Evolutionary conservation across 2,113 vertebrate genomes (phyloP).

Genomic region (Bufo gargarizans): DNA sequence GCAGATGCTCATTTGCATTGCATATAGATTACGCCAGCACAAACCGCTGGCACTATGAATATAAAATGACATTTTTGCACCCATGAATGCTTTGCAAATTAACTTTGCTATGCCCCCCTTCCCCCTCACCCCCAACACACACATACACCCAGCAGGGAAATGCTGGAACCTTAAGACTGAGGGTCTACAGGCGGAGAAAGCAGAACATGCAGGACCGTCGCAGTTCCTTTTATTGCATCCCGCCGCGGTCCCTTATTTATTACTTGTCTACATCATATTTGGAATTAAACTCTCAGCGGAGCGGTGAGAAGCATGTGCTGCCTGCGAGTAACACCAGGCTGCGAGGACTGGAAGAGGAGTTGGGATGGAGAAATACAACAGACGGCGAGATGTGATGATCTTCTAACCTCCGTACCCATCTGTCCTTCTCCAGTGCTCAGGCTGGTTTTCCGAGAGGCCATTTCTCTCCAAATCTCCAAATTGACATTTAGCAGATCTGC

Average conservation of each 20-base stretch:
- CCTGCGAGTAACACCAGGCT: neutral
- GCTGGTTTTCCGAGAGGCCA: conserved; percentile 6
- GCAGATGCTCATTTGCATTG: conserved; percentile 51
- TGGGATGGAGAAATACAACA: conserved; percentile 8
- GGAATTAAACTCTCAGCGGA: conserved; percentile 3
- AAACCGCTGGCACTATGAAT: conserved; percentile 50
- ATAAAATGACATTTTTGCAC: conserved; percentile 50
- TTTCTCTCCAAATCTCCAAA: neutral
- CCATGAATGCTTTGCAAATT: conserved; percentile 46
- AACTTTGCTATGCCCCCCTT: conserved; percentile 33
- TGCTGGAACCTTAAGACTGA: conserved; percentile 15
- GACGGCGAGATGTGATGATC: conserved; percentile 22
- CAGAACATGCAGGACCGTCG: neutral
- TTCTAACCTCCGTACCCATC: conserved; percentile 38
- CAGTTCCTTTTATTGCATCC: conserved; percentile 28
- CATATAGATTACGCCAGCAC: conserved; percentile 34
- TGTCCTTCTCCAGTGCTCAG: neutral
- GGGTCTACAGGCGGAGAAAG: neutral
- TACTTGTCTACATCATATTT: conserved; percentile 32
- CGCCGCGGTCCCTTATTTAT: neutral
- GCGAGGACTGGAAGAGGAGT: neutral
- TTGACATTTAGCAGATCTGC: conserved; percentile 8
- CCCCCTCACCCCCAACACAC: neutral
- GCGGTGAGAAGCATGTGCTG: neutral
- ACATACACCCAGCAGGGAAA: neutral